A percentile compares a stretch with the other conserved stretches of the same genome.
phyloP scores from a whole-genome alignment of 1,140 invertebrate genomes.

The Drosophila dunni region DNA sequence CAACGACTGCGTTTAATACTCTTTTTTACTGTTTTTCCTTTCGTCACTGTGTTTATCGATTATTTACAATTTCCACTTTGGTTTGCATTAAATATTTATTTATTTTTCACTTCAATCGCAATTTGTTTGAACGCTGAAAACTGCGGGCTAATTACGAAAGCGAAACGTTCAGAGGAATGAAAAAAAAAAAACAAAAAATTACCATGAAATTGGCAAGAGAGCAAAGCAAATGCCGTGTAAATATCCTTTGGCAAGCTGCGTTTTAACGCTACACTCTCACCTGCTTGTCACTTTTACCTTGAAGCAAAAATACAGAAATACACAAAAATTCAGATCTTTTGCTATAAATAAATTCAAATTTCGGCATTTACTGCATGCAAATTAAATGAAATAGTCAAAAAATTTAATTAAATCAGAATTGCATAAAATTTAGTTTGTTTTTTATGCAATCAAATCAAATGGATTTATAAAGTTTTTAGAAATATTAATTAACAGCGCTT shows the following conservation, averaged over 20 bases:
- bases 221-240: conserved; percentile 15
- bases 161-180: not conserved
- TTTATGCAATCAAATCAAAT: no score
- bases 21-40: not conserved
- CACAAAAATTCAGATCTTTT: not conserved
- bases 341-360: not conserved
- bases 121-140: conserved; percentile 28
- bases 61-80: not conserved
- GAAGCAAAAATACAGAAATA: not conserved
- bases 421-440: no score
- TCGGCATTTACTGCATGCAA: not conserved
- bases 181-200: not conserved
- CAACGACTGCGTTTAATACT: conserved; percentile 8
- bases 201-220: conserved; percentile 17
- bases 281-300: conserved; percentile 7
- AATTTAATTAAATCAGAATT: not conserved
- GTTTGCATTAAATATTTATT: conserved; percentile 21
- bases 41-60: not conserved
- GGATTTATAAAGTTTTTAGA: no score
- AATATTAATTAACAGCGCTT: no score
- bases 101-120: conserved; percentile 12
- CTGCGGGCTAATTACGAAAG: conserved; percentile 18
- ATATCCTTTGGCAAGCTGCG: conserved; percentile 8
- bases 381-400: conserved; percentile 9
- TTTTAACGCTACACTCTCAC: not conserved